These are phyloP conservation scores for Pagetopsis macropterus DNA, from an alignment of 2,797 vertebrate species.

Conservation along the genomic window DNA sequence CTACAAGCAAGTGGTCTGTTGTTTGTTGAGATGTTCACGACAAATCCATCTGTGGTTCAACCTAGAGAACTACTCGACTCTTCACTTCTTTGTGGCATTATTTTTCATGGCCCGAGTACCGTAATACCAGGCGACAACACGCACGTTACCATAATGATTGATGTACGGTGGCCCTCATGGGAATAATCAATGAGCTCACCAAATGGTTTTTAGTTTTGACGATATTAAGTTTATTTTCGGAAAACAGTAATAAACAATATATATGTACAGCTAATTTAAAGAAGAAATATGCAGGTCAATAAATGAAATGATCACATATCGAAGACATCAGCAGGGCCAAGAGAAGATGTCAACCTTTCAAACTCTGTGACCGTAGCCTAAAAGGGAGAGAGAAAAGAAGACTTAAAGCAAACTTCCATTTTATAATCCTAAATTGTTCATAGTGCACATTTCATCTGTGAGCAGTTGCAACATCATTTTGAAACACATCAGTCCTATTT, in stretches of 20 bases:
- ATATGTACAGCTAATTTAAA: slow-evolving; percentile 53
- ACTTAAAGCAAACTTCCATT: not conserved
- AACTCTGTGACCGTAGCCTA: slow-evolving; percentile 77
- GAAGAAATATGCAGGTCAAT: not conserved
- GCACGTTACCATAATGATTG: slow-evolving; percentile 56
- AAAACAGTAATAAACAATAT: slow-evolving; percentile 9
- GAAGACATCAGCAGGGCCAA: slow-evolving; percentile 68
- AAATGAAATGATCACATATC: slow-evolving; percentile 58
- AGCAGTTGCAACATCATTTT: not conserved
- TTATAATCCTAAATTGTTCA: not conserved
- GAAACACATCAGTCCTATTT: not conserved
- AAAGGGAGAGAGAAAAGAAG: slow-evolving; percentile 10
- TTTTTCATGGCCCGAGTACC: slow-evolving; percentile 41
- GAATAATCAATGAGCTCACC: not conserved
- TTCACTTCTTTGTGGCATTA: slow-evolving; percentile 63
- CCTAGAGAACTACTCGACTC: slow-evolving; percentile 12
- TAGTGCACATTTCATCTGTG: not conserved
- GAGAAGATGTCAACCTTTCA: slow-evolving; percentile 66
- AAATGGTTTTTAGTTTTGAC: not conserved
- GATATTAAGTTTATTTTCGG: slow-evolving; percentile 43
- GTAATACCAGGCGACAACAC: slow-evolving; percentile 51
- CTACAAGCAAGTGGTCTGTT: not conserved
- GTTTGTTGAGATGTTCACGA: not conserved
- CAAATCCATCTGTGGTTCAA: slow-evolving; percentile 6
- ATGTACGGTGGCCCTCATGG: not conserved